Conservation (phyloP, 2,888 invertebrate genomes). For the Oegoconia quadripuncta region DNA sequence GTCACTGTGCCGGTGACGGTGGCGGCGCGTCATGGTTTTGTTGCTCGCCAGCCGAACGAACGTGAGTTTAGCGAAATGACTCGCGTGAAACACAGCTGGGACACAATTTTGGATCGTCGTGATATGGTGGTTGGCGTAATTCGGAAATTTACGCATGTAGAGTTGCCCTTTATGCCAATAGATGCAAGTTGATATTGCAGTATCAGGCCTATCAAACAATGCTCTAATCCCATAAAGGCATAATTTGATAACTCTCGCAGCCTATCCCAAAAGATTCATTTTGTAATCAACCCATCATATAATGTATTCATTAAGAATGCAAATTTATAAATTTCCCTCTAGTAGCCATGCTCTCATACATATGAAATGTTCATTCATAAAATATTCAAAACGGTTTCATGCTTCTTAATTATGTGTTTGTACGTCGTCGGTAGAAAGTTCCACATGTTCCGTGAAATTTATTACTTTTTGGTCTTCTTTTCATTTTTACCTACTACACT, state of each 20-base stretch:
- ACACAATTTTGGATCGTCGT: too few relatives aligned
- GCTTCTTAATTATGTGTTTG: conserved; percentile 75
- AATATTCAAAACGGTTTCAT: conserved; percentile 76
- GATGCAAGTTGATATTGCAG: too few relatives aligned
- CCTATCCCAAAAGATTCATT: too few relatives aligned
- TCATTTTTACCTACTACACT: too few relatives aligned
- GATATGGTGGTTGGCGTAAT: too few relatives aligned
- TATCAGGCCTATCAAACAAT: too few relatives aligned
- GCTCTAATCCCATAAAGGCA: too few relatives aligned
- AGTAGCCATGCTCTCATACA: conserved; percentile 72
- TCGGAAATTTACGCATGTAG: too few relatives aligned
- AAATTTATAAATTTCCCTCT: conserved; percentile 67
- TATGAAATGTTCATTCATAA: conserved; percentile 71
- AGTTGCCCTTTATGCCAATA: too few relatives aligned
- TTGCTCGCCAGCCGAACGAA: conserved; percentile 25
- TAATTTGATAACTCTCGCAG: too few relatives aligned
- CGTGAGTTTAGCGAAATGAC: conserved; percentile 35
- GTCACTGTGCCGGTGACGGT: conserved; percentile 27
- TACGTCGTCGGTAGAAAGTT: conserved; percentile 59
- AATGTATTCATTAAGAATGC: conserved; percentile 66
- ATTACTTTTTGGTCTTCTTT: neutral
- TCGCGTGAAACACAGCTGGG: conserved; percentile 22
- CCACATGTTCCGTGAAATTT: conserved; percentile 34
- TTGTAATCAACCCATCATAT: conserved; percentile 19
- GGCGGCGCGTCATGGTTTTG: conserved; percentile 46